Evolutionary conservation across 2,797 vertebrate genomes (phyloP), one percentile per base, ranked within the genome.

Genomic region (Falco biarmicus): DNA sequence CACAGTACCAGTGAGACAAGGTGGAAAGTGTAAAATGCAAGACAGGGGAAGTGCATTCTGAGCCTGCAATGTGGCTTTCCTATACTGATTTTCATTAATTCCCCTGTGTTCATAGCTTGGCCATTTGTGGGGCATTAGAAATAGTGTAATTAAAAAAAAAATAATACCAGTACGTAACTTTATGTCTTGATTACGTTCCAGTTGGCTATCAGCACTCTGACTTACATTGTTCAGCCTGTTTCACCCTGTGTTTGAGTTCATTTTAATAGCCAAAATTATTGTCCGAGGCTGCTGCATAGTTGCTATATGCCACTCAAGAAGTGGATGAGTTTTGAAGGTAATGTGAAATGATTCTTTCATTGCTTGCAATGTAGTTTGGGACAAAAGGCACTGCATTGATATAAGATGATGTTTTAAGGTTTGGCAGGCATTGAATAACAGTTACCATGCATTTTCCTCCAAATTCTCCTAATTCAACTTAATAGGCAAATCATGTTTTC

Each of bases 401-500:
- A 64, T 69, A 95, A 95, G 85, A 73, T 66, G 94, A 71, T 93
- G 87, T 92, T 92, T 93, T 94, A 95, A 88, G 76, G 73, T 95
- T 91, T 97, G 91, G 86, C 88, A 97, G 94, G 61, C 32, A 1
- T 2, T 59, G 84, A 87, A 68, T 88, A 92, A 85, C 68, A 91
- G 84, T 93, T 96, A 94, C 60, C 21, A 37, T 87, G 88, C 66
- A 87, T 96, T 95, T 96, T 92, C 68, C 91, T 95, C 74, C 76
- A 93, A 87, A 90, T 97, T 96, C 76, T 90, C 28, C 32, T 94
- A 34, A 96, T 63, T 87, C 91, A 73, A 61, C 91, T 95, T 92
- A 95, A 95, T 91, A 91, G 76, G 94, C 74, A 92, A 93, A 92
- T 94, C 94, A 93, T 68, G 61, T 94, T 92, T 93, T 90, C 87